phyloP scores from a whole-genome alignment of 2,888 invertebrate species.

The Noctua janthe region DNA sequence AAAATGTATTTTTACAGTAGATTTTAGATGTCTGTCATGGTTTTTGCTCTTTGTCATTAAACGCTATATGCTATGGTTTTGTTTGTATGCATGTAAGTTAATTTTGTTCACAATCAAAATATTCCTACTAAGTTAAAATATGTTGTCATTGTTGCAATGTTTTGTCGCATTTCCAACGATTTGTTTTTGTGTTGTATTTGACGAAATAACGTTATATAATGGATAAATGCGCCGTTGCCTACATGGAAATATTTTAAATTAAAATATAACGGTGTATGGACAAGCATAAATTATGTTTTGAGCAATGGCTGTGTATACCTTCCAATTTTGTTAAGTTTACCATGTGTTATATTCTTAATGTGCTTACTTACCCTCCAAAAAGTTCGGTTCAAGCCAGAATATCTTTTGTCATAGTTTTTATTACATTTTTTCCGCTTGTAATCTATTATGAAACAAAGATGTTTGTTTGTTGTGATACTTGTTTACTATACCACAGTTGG shows the following conservation, averaged over 20 bases:
- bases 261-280: background rate
- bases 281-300: constrained; percentile 10
- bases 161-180: constrained; percentile 50
- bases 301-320: background rate
- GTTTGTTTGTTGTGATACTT: background rate
- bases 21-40: constrained; percentile 83
- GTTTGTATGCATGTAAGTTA: constrained; percentile 84
- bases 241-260: constrained; percentile 10
- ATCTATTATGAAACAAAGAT: constrained; percentile 5
- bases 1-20: constrained; percentile 79
- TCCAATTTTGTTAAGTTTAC: constrained; percentile 1
- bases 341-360: constrained; percentile 1
- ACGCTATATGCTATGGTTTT: constrained; percentile 77
- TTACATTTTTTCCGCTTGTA: background rate
- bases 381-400: constrained; percentile 4
- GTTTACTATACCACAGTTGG: constrained; percentile 2
- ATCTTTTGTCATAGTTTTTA: constrained; percentile 9
- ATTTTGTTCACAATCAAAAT: constrained; percentile 63
- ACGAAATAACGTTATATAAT: constrained; percentile 65
- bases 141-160: constrained; percentile 60
- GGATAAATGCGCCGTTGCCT: constrained; percentile 24
- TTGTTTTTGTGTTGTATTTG: constrained; percentile 57
- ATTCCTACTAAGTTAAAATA: constrained; percentile 49
- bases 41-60: constrained; percentile 84
- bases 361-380: constrained; percentile 6